Conservation (phyloP, 2,797 vertebrate species). For the Oreortyx pictus region DNA sequence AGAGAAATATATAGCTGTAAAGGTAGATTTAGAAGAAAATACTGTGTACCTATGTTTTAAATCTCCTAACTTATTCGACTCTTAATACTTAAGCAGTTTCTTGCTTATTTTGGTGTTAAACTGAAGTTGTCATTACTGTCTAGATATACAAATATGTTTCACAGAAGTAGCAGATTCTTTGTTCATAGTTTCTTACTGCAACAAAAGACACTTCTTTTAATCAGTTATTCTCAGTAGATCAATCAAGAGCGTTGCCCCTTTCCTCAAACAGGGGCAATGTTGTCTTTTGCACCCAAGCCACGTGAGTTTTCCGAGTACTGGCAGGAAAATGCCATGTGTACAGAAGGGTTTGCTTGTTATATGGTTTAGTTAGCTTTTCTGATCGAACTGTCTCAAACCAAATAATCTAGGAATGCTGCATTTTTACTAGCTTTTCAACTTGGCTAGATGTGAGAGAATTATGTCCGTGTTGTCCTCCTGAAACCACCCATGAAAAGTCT, state of each 20-base stretch:
- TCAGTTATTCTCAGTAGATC: neutral
- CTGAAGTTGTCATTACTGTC: neutral
- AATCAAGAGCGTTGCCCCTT: neutral
- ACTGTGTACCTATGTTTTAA: neutral
- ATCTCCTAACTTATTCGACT: neutral
- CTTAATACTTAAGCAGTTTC: neutral
- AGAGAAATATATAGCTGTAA: neutral
- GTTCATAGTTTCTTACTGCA: neutral
- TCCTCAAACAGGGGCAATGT: accelerated
- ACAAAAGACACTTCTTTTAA: neutral
- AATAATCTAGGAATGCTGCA: neutral
- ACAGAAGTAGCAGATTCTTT: neutral
- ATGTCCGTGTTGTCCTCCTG: neutral
- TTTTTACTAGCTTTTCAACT: neutral
- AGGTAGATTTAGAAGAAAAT: neutral
- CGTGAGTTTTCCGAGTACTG: neutral
- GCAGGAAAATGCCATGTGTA: neutral
- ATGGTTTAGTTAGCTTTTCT: neutral
- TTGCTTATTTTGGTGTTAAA: accelerated
- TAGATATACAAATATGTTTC: neutral
- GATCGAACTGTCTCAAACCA: neutral
- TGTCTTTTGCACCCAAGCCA: neutral
- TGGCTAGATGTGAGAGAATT: neutral
- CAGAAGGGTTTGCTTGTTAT: neutral
- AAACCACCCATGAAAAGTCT: neutral